Base-by-base conservation (phyloP, 2,797 vertebrate genomes). In the Poecilia velifera region DNA sequence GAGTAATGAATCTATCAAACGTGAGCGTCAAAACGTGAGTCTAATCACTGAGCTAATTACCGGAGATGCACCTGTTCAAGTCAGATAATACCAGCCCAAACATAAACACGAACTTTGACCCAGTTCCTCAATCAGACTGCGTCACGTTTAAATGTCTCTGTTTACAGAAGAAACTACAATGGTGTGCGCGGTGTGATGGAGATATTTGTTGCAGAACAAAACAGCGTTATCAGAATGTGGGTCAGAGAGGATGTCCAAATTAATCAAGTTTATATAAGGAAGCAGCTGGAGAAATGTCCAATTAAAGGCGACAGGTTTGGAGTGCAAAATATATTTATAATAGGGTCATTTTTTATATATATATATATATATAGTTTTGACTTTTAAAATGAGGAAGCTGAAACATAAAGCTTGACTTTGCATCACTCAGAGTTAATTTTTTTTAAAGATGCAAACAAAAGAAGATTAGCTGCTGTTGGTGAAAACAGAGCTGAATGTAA, bases 151-250 rank as follows among this genome's bases (percentile, higher is more conserved):
- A 72, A 76, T 83, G 18, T 22, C 31, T 49, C n/a, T 86, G 74
- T 83, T 57, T 77, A 85, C 79, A 80, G 73, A 3, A 72, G 43
- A 18, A 73, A 84, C 25, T 78, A 51, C 76, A 47, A 55, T 7
- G 14, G 10, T 12, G 51, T 46, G 46, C 46, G 51, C 16, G 51
- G 28, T 7, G 55, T 39, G 34, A 80, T 75, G 72, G 28, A 72
- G 36, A 78, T 68, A 47, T 84, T 73, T 90, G 89, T 92, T 86
- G 81, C 79, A 82, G 86, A 82, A 84, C 76, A 87, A 83, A 89
- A 90, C 84, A 88, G 77, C 43, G n/a, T 78, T 72, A 86, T 83
- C 80, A 49, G 74, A 18, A 80, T 87, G 82, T 76, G 82, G 84
- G 88, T 83, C 85, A 36, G 28, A 16, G 34, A 68, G 36, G 9